Evolutionary conservation across 2,888 invertebrate species (phyloP).

Genomic region (Agrilus mali): DNA sequence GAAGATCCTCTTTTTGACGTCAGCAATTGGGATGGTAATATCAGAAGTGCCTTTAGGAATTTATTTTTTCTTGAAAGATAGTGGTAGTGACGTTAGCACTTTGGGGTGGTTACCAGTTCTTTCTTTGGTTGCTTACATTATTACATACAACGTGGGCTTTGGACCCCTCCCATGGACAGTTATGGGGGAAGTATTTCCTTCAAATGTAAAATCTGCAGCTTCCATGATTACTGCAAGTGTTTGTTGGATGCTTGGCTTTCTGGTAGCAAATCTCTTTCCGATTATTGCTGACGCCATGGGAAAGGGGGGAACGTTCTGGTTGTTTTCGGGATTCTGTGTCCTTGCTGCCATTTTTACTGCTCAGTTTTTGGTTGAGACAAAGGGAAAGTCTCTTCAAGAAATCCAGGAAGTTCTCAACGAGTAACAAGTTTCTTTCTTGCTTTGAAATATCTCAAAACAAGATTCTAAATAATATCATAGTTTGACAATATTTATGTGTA

Average conservation of each 20-base stretch:
- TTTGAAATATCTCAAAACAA: not conserved
- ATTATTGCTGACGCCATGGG: slow-evolving; percentile 46
- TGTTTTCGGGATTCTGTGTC: slow-evolving; percentile 52
- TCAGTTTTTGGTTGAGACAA: slow-evolving; percentile 74
- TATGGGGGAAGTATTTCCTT: slow-evolving; percentile 70
- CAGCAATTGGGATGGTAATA: slow-evolving; percentile 51
- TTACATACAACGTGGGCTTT: slow-evolving; percentile 61
- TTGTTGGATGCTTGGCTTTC: slow-evolving; percentile 64
- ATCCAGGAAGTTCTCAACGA: slow-evolving; percentile 56
- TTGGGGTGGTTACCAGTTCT: slow-evolving; percentile 60
- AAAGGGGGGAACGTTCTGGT: slow-evolving; percentile 55
- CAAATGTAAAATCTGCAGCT: slow-evolving; percentile 64
- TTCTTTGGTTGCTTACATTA: slow-evolving; percentile 60
- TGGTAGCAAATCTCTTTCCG: slow-evolving; percentile 61
- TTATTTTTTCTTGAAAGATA: slow-evolving; percentile 49
- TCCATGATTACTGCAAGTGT: slow-evolving; percentile 63
- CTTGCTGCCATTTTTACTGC: slow-evolving; percentile 58
- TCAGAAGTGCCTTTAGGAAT: slow-evolving; percentile 43
- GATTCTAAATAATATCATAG: no score
- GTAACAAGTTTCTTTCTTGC: not conserved
- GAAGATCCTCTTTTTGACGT: slow-evolving; percentile 52
- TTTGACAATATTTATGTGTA: no score
- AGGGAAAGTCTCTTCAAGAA: slow-evolving; percentile 73
- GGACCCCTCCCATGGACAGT: slow-evolving; percentile 77
- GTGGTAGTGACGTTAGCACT: slow-evolving; percentile 29